phyloP scores from a whole-genome alignment of 2,888 invertebrate species.

The Therioaphis trifolii region DNA sequence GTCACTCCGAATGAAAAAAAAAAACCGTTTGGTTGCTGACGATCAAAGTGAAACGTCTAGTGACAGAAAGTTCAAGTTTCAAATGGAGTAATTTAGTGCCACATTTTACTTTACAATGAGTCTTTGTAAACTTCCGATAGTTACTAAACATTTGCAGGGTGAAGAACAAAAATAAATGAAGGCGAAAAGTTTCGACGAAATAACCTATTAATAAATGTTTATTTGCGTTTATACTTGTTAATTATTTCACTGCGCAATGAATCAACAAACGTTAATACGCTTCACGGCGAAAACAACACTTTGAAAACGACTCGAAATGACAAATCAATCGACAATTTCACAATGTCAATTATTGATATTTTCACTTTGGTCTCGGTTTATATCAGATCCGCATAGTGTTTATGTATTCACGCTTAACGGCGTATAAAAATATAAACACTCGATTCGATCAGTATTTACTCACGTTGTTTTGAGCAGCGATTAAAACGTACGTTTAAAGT shows the following conservation, averaged over 20 bases:
- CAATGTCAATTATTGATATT: too few relatives aligned
- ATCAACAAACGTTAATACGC: too few relatives aligned
- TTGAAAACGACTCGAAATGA: too few relatives aligned
- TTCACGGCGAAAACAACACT: too few relatives aligned
- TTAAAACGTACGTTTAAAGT: too few relatives aligned
- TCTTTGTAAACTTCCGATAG: conserved; percentile 30
- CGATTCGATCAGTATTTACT: too few relatives aligned
- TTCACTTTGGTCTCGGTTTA: too few relatives aligned
- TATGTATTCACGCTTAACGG: too few relatives aligned
- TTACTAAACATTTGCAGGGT: not conserved
- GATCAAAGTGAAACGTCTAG: conserved; percentile 45
- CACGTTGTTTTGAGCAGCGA: too few relatives aligned
- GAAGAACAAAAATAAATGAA: conserved; percentile 15
- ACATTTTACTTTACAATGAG: conserved; percentile 42
- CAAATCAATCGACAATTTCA: too few relatives aligned
- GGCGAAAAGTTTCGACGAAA: not conserved
- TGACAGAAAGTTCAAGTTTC: not conserved
- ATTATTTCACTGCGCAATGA: not conserved
- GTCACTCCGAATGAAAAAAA: conserved; percentile 6
- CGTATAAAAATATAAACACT: too few relatives aligned
- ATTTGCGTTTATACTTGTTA: not conserved
- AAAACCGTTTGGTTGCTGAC: conserved; percentile 12
- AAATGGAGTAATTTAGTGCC: conserved; percentile 40
- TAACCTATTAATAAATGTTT: not conserved
- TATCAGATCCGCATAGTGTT: too few relatives aligned